Conservation (phyloP, 2,888 invertebrate genomes). For the Abscondita cerata region DNA sequence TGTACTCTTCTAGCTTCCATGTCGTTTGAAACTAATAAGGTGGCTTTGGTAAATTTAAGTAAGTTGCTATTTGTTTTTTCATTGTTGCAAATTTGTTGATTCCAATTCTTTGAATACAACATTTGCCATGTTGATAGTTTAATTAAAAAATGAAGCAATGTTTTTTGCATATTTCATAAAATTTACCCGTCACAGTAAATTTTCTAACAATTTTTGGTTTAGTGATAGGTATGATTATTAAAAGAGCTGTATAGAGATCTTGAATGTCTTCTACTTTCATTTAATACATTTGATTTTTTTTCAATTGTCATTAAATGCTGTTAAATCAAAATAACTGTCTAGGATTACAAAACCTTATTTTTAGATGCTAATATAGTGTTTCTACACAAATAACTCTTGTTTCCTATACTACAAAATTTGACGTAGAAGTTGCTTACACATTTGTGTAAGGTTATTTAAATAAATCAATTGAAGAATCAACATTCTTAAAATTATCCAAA, state of each 20-base stretch:
- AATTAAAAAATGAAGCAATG: conserved; percentile 34
- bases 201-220: conserved; percentile 28
- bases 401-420: no score
- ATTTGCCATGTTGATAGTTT: conserved; percentile 26
- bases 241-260: not conserved
- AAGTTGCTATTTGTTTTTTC: conserved; percentile 26
- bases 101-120: conserved; percentile 20
- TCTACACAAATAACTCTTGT: no score
- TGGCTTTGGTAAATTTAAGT: conserved; percentile 16
- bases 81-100: conserved; percentile 24
- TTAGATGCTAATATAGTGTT: no score
- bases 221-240: not conserved
- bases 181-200: conserved; percentile 30
- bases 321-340: no score
- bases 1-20: conserved; percentile 16
- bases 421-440: no score
- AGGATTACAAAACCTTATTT: no score
- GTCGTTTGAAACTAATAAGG: conserved; percentile 23
- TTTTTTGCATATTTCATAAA: conserved; percentile 29
- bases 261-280: not conserved
- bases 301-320: no score
- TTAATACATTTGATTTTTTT: not conserved
- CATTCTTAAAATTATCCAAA: no score
- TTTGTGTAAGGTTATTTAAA: no score
- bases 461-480: no score